Evolutionary conservation across 2,888 invertebrate genomes (phyloP), one percentile per base, ranked within the genome.

Genomic region (Cryptocheilus praepositus): DNA sequence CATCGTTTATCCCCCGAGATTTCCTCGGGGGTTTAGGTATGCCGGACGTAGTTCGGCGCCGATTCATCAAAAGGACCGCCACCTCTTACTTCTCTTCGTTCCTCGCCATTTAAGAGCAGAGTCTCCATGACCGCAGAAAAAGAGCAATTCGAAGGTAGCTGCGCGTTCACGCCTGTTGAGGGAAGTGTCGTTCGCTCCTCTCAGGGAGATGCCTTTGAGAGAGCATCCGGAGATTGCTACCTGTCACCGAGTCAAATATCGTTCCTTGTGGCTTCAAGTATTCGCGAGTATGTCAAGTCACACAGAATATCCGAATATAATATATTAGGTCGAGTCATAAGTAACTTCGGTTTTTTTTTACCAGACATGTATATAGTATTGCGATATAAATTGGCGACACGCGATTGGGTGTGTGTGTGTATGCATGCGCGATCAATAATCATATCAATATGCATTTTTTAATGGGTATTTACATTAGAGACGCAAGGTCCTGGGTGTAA

Each of bases 1-100:
- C 63, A 70, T 69, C 69, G 70, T 77, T 77, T 76, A 74, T 74
- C 57, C 70, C 62, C 58, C 58, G 52, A 49, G 55, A 67, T 67
- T 46, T 54, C 61, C 52, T 36, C 51, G 19, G 61, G 55, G 68
- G 74, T 79, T 76, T 81, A 80, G 73, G 82, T 82, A 82, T 82
- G 81, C 81, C 78, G 77, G 76, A 71, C 79, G 74, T 62, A 77
- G 81, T 75, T 77, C 73, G 61, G 65, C 72, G 71, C 76, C 81
- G 80, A 82, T 82, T 82, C 81, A 82, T 82, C 81, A 82, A 82
- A 82, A 72, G 70, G 71, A 67, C 66, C 67, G 19, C 65, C 75
- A 22, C 21, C 52, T 15, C 15, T 52, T 22, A 11, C 46, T 44
- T 19, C 54, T 44, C 57, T 54, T 46, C 18, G 70, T 73, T 69